Percentiles rank a stretch among this genome's conserved stretches.
These are phyloP conservation scores for Cossypha niveicapilla DNA, from an alignment of 2,797 vertebrate species.

Conservation along the genomic window DNA sequence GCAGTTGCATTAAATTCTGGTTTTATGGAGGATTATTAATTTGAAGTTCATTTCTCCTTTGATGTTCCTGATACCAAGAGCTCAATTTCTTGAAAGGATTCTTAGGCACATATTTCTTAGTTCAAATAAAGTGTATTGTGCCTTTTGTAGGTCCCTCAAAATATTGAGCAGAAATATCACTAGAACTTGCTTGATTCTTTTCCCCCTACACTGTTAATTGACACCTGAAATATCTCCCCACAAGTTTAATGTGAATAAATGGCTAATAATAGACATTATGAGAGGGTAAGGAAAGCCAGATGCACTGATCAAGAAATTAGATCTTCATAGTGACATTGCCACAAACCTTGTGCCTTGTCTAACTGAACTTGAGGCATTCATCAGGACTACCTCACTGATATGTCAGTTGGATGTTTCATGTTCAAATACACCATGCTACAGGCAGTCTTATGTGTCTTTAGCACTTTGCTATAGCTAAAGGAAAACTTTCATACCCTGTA, in stretches of 20 bases:
- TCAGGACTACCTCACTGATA: background rate
- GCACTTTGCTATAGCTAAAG: background rate
- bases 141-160: background rate
- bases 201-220: background rate
- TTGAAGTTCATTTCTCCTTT: background rate
- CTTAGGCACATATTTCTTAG: background rate
- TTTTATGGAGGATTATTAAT: background rate
- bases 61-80: background rate
- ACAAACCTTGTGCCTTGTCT: background rate
- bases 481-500: background rate
- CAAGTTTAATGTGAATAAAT: background rate
- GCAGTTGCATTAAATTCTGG: background rate
- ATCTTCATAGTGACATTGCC: background rate
- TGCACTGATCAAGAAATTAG: background rate
- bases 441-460: background rate
- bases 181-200: background rate
- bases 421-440: background rate
- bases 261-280: background rate
- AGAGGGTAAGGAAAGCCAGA: background rate
- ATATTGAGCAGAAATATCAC: background rate
- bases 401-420: background rate
- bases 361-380: background rate
- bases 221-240: background rate
- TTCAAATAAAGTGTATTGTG: background rate
- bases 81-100: background rate